Percentiles rank a stretch among this genome's conserved stretches.
phyloP scores from a whole-genome alignment of 2,113 vertebrate species.

The Plectropomus leopardus region DNA sequence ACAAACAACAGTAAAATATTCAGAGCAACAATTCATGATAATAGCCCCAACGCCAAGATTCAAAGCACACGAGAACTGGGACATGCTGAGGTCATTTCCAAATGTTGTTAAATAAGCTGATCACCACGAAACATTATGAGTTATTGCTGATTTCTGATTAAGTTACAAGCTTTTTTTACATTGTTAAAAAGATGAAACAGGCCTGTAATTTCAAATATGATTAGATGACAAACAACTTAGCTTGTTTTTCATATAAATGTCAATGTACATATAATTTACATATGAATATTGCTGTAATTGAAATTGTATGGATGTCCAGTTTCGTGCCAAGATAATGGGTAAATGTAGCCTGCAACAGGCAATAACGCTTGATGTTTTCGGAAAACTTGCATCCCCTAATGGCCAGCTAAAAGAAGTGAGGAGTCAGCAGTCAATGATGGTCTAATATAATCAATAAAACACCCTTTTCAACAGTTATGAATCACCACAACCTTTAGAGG shows the following conservation, averaged over 20 bases:
- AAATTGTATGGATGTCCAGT: too few relatives aligned
- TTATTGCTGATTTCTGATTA: background rate
- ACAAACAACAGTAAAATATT: slow-evolving; percentile 7
- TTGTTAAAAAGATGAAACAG: background rate
- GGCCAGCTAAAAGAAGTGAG: too few relatives aligned
- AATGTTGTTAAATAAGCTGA: background rate
- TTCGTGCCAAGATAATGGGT: too few relatives aligned
- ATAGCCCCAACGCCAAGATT: background rate
- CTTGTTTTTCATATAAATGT: background rate
- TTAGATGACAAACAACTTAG: background rate
- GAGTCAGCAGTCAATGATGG: too few relatives aligned
- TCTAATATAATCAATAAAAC: too few relatives aligned
- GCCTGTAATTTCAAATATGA: background rate
- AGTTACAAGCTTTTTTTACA: background rate
- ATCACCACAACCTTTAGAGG: too few relatives aligned
- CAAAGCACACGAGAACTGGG: background rate
- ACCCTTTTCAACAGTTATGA: too few relatives aligned
- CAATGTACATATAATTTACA: too few relatives aligned
- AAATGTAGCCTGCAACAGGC: too few relatives aligned
- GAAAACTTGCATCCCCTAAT: too few relatives aligned
- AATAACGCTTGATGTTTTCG: too few relatives aligned
- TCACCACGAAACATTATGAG: background rate
- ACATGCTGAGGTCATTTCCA: background rate
- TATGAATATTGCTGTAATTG: too few relatives aligned
- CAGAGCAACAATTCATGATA: background rate